A percentile compares a stretch with the other conserved stretches of the same genome.
phyloP scores from a whole-genome alignment of 2,113 vertebrate genomes.

The Corythornis cristatus region DNA sequence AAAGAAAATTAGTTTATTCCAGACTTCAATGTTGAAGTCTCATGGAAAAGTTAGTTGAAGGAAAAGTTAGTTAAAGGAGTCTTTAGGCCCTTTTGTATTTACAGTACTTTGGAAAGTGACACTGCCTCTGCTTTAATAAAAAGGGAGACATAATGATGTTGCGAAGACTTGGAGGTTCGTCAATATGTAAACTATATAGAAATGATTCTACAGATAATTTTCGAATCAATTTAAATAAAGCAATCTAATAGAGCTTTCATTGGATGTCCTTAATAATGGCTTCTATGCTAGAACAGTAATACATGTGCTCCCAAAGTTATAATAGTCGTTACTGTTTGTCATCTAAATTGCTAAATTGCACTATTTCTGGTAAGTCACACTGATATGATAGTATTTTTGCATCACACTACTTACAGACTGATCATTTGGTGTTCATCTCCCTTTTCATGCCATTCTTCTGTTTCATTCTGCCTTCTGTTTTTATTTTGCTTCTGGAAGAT shows the following conservation, averaged over 20 bases:
- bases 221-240: background rate
- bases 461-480: background rate
- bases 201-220: background rate
- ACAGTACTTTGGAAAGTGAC: background rate
- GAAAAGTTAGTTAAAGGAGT: background rate
- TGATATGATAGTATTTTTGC: background rate
- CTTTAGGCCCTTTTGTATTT: background rate
- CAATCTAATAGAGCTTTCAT: background rate
- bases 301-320: background rate
- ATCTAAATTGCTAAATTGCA: background rate
- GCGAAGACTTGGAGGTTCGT: background rate
- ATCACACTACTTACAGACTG: background rate
- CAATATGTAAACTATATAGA: background rate
- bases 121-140: background rate
- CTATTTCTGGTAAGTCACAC: background rate
- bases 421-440: background rate
- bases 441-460: background rate
- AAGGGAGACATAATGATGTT: background rate
- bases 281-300: background rate
- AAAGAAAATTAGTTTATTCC: background rate
- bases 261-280: background rate
- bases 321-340: background rate
- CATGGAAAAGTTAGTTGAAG: background rate
- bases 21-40: background rate
- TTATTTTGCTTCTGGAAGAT: background rate